Percentiles rank a stretch among this genome's conserved stretches.
phyloP scores from a whole-genome alignment of 1,140 invertebrate species.

The Myzus persicae region DNA sequence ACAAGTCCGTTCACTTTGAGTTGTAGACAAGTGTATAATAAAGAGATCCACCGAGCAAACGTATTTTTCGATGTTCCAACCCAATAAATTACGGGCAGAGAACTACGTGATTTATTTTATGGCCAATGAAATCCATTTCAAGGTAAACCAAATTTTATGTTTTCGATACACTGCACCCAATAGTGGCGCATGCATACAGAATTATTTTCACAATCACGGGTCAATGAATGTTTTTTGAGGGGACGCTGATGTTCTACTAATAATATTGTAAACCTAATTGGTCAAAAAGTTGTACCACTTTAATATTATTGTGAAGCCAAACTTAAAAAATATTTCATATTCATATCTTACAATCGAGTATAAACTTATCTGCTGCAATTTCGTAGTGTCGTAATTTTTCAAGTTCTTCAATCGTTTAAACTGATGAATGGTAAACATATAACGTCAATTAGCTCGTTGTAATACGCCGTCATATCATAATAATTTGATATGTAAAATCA shows the following conservation, averaged over 20 bases:
- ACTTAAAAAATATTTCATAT: not conserved
- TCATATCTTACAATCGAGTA: not conserved
- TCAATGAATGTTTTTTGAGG: no score
- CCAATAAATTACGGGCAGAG: not conserved
- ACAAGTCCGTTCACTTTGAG: no score
- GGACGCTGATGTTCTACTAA: no score
- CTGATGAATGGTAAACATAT: not conserved
- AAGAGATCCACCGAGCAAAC: not conserved
- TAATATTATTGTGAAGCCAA: not conserved
- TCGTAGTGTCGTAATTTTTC: not conserved
- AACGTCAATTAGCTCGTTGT: not conserved
- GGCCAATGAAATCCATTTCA: not conserved
- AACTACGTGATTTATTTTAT: not conserved
- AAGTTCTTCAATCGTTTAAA: not conserved
- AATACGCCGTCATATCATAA: not conserved
- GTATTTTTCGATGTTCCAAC: not conserved
- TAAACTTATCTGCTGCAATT: not conserved
- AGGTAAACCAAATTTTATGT: not conserved
- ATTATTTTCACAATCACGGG: no score
- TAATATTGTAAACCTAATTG: no score
- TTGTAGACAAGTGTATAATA: not conserved
- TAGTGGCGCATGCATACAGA: no score
- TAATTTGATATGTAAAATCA: not conserved
- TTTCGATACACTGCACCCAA: not conserved
- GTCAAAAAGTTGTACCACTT: not conserved